These are phyloP conservation scores for Chloroclystis v-ata DNA, from an alignment of 2,888 invertebrate species.

Conservation along the genomic window DNA sequence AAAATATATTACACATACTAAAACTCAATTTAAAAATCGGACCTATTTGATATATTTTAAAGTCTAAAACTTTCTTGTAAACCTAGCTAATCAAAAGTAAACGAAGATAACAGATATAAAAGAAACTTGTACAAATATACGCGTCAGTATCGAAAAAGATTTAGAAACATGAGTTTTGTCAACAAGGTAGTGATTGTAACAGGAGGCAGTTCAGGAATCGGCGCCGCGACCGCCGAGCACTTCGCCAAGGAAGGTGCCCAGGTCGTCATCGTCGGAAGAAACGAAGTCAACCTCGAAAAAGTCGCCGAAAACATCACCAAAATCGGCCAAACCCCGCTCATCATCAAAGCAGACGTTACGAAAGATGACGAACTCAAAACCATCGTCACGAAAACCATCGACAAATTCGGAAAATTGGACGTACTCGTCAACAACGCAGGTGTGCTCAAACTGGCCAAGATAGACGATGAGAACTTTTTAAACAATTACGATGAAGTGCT, in stretches of 20 bases:
- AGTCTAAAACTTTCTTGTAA: too few species aligned
- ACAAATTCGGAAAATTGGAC: slow-evolving; percentile 33
- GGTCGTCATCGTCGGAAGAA: slow-evolving; percentile 7
- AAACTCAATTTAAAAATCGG: too few species aligned
- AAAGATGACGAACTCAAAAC: slow-evolving; percentile 25
- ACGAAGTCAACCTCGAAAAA: neutral
- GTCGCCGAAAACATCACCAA: neutral
- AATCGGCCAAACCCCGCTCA: slow-evolving; percentile 2
- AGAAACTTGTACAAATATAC: too few species aligned
- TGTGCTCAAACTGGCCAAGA: slow-evolving; percentile 8
- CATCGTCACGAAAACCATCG: slow-evolving; percentile 31
- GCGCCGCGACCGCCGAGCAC: neutral
- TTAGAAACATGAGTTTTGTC: slow-evolving; percentile 22
- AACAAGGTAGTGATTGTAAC: slow-evolving; percentile 7
- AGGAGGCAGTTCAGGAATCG: slow-evolving; percentile 2
- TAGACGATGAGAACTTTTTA: slow-evolving; percentile 18
- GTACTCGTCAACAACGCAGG: slow-evolving; percentile 37
- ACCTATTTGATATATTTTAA: too few species aligned
- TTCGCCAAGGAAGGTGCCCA: slow-evolving; percentile 13
- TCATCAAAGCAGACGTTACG: slow-evolving; percentile 19
- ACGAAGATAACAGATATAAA: too few species aligned
- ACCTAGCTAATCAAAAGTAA: too few species aligned
- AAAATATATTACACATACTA: too few species aligned
- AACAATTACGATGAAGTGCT: slow-evolving; percentile 28
- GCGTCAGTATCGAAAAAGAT: too few species aligned